phyloP scores from a whole-genome alignment of 35 echinoderm and acorn worm species.

The Apostichopus parvimensis region DNA sequence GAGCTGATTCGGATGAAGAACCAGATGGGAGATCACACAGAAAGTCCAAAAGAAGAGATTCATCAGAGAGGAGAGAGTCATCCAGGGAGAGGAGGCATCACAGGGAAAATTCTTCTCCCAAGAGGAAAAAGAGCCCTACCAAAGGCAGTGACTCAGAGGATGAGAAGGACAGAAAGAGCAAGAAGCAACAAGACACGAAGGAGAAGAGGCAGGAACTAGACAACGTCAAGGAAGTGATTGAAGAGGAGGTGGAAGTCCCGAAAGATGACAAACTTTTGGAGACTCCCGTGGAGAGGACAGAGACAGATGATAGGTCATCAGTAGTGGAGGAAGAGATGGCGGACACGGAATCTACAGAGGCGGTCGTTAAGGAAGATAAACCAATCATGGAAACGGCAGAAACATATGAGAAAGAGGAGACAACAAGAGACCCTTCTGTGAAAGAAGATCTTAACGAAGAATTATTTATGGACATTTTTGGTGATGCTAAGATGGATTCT shows the following conservation, averaged over 20 bases:
- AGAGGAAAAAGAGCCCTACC: conserved; percentile 20
- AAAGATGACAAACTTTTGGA: background rate
- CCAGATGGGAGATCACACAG: background rate
- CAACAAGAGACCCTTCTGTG: background rate
- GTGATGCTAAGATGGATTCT: background rate
- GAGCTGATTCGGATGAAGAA: background rate
- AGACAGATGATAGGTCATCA: background rate
- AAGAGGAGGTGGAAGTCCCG: background rate
- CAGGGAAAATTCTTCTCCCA: background rate
- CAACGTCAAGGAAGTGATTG: background rate
- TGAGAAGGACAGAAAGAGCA: conserved; percentile 2
- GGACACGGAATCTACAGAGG: background rate
- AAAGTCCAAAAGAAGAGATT: conserved; percentile 27
- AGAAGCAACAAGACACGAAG: conserved; percentile 1
- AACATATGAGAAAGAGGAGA: background rate
- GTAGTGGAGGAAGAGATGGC: background rate
- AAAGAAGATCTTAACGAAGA: conserved; percentile 31
- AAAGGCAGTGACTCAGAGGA: conserved; percentile 45
- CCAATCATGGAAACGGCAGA: background rate
- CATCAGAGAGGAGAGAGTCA: conserved; percentile 2
- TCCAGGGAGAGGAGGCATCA: background rate
- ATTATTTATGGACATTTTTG: conserved; percentile 43
- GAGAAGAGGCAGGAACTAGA: background rate
- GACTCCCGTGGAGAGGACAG: background rate
- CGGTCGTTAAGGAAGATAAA: background rate